Percentiles rank a stretch among this genome's conserved stretches.
phyloP scores from a whole-genome alignment of 2,888 invertebrate species.

The Leucophenga montana region DNA sequence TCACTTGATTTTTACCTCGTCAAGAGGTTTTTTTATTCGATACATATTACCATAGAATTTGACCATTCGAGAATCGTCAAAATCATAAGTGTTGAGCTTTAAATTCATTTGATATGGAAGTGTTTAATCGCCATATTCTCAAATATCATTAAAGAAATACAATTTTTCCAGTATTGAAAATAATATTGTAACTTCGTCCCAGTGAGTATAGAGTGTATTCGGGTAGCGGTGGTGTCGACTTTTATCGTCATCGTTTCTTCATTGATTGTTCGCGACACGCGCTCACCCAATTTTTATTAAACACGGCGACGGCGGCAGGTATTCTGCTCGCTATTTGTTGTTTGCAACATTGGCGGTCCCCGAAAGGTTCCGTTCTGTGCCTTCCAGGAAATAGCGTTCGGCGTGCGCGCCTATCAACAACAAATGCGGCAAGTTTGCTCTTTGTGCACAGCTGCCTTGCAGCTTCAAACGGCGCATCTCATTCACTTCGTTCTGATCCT shows the following conservation, averaged over 20 bases:
- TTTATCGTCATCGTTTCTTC: conserved; percentile 16
- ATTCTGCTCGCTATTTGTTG: conserved; percentile 37
- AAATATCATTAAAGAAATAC: no score
- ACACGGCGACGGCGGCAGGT: conserved; percentile 17
- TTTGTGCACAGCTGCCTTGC: background rate
- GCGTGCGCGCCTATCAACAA: conserved; percentile 49
- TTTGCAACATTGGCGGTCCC: conserved; percentile 62
- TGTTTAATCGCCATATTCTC: no score
- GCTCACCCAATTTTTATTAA: conserved; percentile 1
- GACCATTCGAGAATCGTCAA: no score
- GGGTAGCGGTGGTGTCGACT: no score
- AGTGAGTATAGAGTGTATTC: no score
- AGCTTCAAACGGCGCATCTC: background rate
- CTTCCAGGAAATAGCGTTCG: conserved; percentile 65
- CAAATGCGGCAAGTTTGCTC: background rate
- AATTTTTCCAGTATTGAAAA: no score
- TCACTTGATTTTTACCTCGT: no score
- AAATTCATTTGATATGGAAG: no score
- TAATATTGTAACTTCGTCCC: no score
- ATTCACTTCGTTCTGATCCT: background rate
- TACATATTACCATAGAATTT: no score
- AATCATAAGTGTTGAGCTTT: no score
- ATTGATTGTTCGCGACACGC: conserved; percentile 8
- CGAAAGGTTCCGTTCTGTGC: conserved; percentile 6
- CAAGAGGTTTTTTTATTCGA: no score